phyloP scores from a whole-genome alignment of 2,113 vertebrate genomes.

The Tragelaphus strepsiceros region DNA sequence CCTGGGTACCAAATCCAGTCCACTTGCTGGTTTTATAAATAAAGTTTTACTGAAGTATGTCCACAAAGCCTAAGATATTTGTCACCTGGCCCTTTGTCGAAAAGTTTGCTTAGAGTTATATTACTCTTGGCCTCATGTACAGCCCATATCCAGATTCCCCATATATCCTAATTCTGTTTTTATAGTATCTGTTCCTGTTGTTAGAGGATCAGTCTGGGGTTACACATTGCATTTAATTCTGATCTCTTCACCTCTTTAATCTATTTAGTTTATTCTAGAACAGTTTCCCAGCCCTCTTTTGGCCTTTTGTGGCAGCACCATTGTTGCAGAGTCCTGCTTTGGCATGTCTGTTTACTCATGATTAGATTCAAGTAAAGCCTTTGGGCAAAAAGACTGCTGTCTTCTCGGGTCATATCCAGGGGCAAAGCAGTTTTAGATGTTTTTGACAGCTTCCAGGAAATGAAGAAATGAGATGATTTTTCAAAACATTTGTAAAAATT shows the following conservation, averaged over 20 bases:
- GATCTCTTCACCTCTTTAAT: neutral
- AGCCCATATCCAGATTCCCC: neutral
- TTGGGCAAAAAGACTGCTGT: neutral
- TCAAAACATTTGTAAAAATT: neutral
- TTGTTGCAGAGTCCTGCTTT: neutral
- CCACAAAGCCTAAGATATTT: neutral
- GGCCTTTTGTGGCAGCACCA: neutral
- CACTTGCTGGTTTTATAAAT: neutral
- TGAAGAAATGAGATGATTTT: conserved; percentile 29
- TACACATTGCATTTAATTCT: neutral
- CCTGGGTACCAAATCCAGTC: neutral
- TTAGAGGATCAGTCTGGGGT: neutral
- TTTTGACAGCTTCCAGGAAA: neutral
- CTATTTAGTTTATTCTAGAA: neutral
- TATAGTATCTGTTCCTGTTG: neutral
- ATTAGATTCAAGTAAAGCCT: neutral
- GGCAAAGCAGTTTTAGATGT: neutral
- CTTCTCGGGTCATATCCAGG: neutral
- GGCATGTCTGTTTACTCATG: neutral
- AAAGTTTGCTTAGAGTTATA: neutral
- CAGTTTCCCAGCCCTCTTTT: neutral
- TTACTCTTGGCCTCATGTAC: neutral
- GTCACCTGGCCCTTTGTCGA: neutral
- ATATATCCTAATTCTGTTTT: neutral
- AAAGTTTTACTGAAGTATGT: neutral